phyloP scores from a whole-genome alignment of 2,888 invertebrate genomes.

The Lasioglossum leucozonium region DNA sequence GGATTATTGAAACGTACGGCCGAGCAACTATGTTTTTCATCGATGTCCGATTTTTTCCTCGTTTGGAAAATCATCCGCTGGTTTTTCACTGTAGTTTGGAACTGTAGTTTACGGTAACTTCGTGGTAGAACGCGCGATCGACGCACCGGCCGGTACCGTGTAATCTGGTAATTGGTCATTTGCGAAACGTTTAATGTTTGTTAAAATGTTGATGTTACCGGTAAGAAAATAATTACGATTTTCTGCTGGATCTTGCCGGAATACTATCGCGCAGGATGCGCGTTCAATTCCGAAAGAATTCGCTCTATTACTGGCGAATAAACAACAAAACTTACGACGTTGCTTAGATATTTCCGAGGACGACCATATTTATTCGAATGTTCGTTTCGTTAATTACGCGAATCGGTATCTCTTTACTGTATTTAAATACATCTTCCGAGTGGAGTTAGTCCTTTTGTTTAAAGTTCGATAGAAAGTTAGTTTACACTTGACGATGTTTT shows the following conservation, averaged over 20 bases:
- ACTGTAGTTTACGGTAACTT: background rate
- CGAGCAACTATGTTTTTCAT: background rate
- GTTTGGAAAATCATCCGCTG: background rate
- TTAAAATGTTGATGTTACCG: background rate
- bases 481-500: no score
- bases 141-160: background rate
- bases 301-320: background rate
- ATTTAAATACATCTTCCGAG: no score
- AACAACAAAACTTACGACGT: no score
- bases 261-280: background rate
- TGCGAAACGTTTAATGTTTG: background rate
- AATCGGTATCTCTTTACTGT: no score
- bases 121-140: background rate
- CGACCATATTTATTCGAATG: no score
- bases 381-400: no score
- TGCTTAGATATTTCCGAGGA: no score
- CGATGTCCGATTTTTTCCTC: background rate
- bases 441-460: no score
- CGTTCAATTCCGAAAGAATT: background rate
- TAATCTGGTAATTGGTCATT: slow-evolving; percentile 1
- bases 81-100: background rate
- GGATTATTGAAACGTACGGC: background rate
- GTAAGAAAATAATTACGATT: background rate
- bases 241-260: background rate
- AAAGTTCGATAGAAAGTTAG: no score